A percentile compares a stretch with the other conserved stretches of the same genome.
Conservation (phyloP, 1,140 invertebrate species). For the Cyclargus thomasi region DNA sequence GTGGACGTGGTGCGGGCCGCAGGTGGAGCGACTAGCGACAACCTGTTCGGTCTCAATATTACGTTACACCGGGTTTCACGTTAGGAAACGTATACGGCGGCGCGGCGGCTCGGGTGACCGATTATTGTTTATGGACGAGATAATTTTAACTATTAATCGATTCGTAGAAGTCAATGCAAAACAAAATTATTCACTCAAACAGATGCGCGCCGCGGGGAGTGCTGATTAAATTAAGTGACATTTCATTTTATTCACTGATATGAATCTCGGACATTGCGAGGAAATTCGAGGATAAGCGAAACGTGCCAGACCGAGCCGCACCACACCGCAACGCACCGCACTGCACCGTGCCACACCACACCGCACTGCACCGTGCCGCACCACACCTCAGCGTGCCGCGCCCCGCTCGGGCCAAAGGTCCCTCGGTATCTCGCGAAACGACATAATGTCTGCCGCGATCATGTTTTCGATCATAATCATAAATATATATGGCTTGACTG, state of each 20-base stretch:
- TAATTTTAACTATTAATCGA: conserved; percentile 71
- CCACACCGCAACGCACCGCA: too few species aligned
- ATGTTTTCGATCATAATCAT: conserved; percentile 27
- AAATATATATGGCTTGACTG: conserved; percentile 27
- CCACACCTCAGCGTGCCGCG: conserved; percentile 29
- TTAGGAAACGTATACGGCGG: conserved; percentile 72
- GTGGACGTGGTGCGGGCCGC: conserved; percentile 53
- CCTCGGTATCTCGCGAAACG: conserved; percentile 32
- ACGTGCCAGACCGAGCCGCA: not conserved
- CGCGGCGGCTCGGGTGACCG: conserved; percentile 54
- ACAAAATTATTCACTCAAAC: conserved; percentile 67
- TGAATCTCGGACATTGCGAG: conserved; percentile 62
- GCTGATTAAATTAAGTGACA: conserved; percentile 66
- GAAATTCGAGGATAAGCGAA: conserved; percentile 38
- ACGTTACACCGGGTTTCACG: conserved; percentile 69
- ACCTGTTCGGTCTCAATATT: conserved; percentile 60
- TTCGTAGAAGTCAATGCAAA: conserved; percentile 67
- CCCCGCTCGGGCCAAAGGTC: conserved; percentile 47
- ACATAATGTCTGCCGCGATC: conserved; percentile 36
- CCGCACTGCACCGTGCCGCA: too few species aligned
- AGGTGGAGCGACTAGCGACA: conserved; percentile 60
- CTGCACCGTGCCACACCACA: too few species aligned
- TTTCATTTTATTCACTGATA: conserved; percentile 62
- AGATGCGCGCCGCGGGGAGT: conserved; percentile 52
- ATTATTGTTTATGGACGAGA: conserved; percentile 68